phyloP scores from a whole-genome alignment of 2,113 vertebrate genomes.

The Zingel zingel region DNA sequence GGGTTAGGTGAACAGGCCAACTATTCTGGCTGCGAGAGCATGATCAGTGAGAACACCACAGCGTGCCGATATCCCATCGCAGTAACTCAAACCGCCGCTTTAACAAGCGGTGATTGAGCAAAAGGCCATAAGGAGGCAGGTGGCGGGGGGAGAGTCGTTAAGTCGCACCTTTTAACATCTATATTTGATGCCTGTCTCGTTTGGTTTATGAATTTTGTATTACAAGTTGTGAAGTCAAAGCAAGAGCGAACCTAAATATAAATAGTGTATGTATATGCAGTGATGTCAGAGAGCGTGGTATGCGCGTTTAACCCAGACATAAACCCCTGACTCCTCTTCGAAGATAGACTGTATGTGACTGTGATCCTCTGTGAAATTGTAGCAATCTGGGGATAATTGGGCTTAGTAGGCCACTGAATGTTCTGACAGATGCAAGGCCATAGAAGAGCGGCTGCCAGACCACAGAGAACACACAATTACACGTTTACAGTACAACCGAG shows the following conservation, averaged over 20 bases:
- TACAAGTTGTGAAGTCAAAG: constrained; percentile 54
- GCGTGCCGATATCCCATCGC: constrained; percentile 51
- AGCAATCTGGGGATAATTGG: constrained; percentile 84
- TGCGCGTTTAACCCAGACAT: constrained; percentile 40
- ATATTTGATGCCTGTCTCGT: constrained; percentile 72
- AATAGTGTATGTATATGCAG: constrained; percentile 25
- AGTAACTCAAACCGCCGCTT: constrained; percentile 69
- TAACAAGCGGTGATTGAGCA: constrained; percentile 68
- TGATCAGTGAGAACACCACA: constrained; percentile 58
- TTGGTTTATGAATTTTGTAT: constrained; percentile 67
- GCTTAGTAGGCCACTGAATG: constrained; percentile 77
- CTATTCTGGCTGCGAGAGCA: constrained; percentile 69
- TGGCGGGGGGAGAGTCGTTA: constrained; percentile 48
- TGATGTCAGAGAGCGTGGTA: constrained; percentile 34
- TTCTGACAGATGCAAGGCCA: constrained; percentile 76
- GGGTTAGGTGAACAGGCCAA: constrained; percentile 37
- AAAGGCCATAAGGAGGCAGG: constrained; percentile 57
- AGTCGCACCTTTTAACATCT: constrained; percentile 67
- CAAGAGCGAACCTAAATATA: constrained; percentile 47
- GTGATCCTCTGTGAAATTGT: constrained; percentile 77
- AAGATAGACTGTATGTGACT: constrained; percentile 51
- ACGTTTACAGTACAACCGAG: constrained; percentile 56
- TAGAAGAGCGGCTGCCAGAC: constrained; percentile 55
- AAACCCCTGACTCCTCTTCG: constrained; percentile 54
- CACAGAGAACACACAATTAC: constrained; percentile 65